Conservation (phyloP, 2,888 invertebrate genomes). For the Gnatocerus cornutus region DNA sequence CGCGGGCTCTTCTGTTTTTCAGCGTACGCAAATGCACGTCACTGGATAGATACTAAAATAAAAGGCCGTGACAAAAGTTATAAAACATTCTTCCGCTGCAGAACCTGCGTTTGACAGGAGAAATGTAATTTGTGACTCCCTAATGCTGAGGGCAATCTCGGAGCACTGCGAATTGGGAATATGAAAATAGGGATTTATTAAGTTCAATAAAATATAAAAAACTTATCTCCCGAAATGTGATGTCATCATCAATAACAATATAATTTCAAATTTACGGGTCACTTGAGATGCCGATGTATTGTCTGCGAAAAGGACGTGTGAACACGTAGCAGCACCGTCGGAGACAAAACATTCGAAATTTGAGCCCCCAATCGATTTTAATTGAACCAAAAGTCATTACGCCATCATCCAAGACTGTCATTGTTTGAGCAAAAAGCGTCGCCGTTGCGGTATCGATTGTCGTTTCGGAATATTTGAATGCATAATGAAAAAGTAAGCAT, state of each 20-base stretch:
- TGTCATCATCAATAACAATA: constrained; percentile 59
- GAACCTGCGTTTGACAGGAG: constrained; percentile 66
- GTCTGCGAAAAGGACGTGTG: constrained; percentile 20
- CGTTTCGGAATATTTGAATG: constrained; percentile 62
- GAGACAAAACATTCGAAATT: background rate
- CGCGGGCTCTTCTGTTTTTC: constrained; percentile 13
- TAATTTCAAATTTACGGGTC: constrained; percentile 48
- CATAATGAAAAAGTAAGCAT: constrained; percentile 67
- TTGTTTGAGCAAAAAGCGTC: background rate
- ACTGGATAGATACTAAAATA: constrained; percentile 46
- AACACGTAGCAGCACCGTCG: background rate
- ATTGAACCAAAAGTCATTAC: too few relatives aligned
- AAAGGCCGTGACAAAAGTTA: constrained; percentile 62
- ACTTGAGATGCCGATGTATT: constrained; percentile 43
- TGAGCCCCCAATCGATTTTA: too few relatives aligned
- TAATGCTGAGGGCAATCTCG: constrained; percentile 63
- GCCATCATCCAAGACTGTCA: background rate
- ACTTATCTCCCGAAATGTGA: constrained; percentile 57
- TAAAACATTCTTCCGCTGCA: constrained; percentile 63
- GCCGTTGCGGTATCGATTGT: constrained; percentile 49
- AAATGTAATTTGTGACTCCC: constrained; percentile 68
- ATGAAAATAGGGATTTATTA: constrained; percentile 67
- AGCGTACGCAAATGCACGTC: constrained; percentile 3
- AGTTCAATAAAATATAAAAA: constrained; percentile 65
- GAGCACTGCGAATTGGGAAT: constrained; percentile 65